These are phyloP conservation scores for Riptortus pedestris DNA, from an alignment of 1,140 invertebrate species.

Conservation along the genomic window DNA sequence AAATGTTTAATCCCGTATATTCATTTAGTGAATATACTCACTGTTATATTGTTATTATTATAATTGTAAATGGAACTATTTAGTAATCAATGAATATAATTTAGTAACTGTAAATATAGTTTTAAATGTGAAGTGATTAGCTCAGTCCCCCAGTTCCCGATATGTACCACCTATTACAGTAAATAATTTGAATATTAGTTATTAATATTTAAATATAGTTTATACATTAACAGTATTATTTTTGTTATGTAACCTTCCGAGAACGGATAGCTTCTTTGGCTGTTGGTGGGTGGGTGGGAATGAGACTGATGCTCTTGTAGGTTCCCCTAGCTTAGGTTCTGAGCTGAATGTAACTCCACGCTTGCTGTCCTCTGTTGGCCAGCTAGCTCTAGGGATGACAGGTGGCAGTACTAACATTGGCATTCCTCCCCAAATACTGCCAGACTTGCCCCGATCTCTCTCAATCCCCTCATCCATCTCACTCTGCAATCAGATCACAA, in stretches of 20 bases:
- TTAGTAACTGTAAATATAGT: too few species aligned
- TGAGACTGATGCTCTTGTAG: constrained; percentile 5
- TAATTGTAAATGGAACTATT: too few species aligned
- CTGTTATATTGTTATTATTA: too few species aligned
- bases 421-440: constrained; percentile 54
- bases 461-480: constrained; percentile 23
- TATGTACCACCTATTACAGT: too few species aligned
- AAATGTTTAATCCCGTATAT: too few species aligned
- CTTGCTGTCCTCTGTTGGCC: constrained; percentile 33
- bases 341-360: constrained; percentile 49
- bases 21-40: too few species aligned
- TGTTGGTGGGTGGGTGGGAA: neutral
- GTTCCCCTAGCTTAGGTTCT: constrained; percentile 51
- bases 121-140: too few species aligned
- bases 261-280: constrained; percentile 2
- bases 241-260: constrained; percentile 5
- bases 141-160: too few species aligned
- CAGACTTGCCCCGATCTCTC: constrained; percentile 36
- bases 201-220: too few species aligned
- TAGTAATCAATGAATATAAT: too few species aligned
- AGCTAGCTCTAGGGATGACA: constrained; percentile 51
- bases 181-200: too few species aligned
- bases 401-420: constrained; percentile 59
- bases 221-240: too few species aligned
- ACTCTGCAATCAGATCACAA: constrained; percentile 9